Evolutionary conservation across 2,888 invertebrate species (phyloP), one percentile per base, ranked within the genome.

Genomic region (Heteromurus nitidus): DNA sequence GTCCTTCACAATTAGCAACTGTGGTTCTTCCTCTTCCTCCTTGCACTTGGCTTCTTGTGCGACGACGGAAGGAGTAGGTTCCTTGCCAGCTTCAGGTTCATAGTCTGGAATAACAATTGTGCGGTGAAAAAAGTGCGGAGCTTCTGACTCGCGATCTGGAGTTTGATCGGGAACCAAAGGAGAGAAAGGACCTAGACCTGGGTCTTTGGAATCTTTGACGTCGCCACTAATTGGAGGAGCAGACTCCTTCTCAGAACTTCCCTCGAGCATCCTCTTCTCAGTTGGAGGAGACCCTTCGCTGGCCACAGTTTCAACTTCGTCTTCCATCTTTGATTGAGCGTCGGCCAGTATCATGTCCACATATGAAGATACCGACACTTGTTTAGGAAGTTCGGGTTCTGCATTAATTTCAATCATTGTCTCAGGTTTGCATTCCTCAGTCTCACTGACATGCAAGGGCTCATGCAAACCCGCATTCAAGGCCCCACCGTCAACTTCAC

Each of bases 61-160:
- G n/a, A n/a, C n/a, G n/a, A n/a, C n/a, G n/a, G n/a, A 24, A 55
- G n/a, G n/a, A 11, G 2, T 64, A 31, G 20, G 13, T 28, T 22
- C 16, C 20, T 31, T 64, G 50, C 22, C 53, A 42, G 53, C 75
- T 65, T 30, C 77, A 26, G 69, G 64, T 16, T 83, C 83, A 72
- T 70, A 68, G 76, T 82, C 82, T 74, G 82, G 76, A 76, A 82
- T 82, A 70, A 70, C 72, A 72, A 83, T 80, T 55, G 83, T 83
- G 44, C 69, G 20, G 75, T 83, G 80, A 80, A 83, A 83, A 76
- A 83, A 83, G 80, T 80, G 80, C 28, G 42, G 20, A 20, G 58
- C 30, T 24, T 65, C 80, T 16, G 7, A 2, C 3, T 72, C 72
- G n/a, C 2, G 3, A 22, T 65, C 64, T 65, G 79, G 79, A 5